Evolutionary conservation across 2,888 invertebrate species (phyloP).

Genomic region (Thymelicus acteon): DNA sequence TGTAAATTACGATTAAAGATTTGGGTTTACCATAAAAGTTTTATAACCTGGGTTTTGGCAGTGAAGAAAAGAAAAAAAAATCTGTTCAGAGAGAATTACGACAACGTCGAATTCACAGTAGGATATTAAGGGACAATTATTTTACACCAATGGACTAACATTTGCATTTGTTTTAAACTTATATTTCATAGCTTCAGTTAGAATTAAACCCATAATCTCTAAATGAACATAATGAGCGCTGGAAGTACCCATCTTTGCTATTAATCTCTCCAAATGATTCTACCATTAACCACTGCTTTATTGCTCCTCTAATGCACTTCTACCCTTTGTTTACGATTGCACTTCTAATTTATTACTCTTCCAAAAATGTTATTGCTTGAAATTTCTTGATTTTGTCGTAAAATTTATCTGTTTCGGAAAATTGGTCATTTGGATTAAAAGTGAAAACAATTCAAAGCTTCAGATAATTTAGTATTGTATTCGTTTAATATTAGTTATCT

Average conservation of each 20-base stretch:
- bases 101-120: too few species aligned
- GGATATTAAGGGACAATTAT: too few species aligned
- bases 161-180: not conserved
- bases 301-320: slow-evolving; percentile 53
- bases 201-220: slow-evolving; percentile 7
- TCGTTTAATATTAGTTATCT: not conserved
- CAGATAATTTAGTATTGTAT: not conserved
- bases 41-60: too few species aligned
- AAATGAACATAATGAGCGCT: slow-evolving; percentile 44
- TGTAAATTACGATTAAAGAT: too few species aligned
- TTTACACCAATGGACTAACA: too few species aligned
- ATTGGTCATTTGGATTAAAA: not conserved
- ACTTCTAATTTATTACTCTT: slow-evolving; percentile 27
- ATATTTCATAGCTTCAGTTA: slow-evolving; percentile 9
- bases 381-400: not conserved
- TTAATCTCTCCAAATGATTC: slow-evolving; percentile 58
- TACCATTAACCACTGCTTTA: slow-evolving; percentile 60
- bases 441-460: not conserved
- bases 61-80: too few species aligned
- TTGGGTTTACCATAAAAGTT: too few species aligned
- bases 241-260: slow-evolving; percentile 51
- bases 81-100: too few species aligned
- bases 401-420: too few species aligned
- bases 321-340: slow-evolving; percentile 34
- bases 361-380: slow-evolving; percentile 13